A percentile compares a stretch with the other conserved stretches of the same genome.
phyloP scores from a whole-genome alignment of 2,888 invertebrate genomes.

The Ellobium chinense region DNA sequence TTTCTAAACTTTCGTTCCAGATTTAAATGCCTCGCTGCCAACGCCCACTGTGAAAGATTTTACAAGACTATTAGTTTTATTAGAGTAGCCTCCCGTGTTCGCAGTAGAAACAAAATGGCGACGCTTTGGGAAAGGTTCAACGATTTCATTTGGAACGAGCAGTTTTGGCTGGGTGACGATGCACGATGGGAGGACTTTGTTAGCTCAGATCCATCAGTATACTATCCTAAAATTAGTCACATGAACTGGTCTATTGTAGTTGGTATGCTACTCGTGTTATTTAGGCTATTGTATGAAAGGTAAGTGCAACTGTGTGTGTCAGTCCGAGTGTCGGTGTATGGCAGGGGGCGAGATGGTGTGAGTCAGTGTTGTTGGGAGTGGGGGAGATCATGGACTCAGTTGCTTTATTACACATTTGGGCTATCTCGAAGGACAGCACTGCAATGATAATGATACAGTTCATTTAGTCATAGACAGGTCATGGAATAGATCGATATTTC shows the following conservation, averaged over 20 bases:
- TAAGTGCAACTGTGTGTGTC: conserved; percentile 81
- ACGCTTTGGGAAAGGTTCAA: conserved; percentile 40
- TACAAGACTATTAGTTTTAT: too few species aligned
- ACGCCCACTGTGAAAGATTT: neutral
- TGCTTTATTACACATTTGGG: too few species aligned
- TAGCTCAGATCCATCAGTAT: conserved; percentile 83
- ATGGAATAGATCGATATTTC: too few species aligned
- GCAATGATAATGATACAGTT: too few species aligned
- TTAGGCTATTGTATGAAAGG: conserved; percentile 91
- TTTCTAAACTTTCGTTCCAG: too few species aligned
- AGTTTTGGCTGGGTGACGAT: conserved; percentile 95
- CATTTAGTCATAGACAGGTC: too few species aligned
- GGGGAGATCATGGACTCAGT: too few species aligned
- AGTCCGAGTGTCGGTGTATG: too few species aligned
- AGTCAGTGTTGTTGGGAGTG: too few species aligned
- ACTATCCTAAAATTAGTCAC: conserved; percentile 70
- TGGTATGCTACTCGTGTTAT: conserved; percentile 87
- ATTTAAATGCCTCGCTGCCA: neutral
- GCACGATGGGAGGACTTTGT: conserved; percentile 91
- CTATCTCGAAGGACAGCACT: too few species aligned
- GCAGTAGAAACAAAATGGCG: conserved; percentile 50
- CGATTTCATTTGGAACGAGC: conserved; percentile 85
- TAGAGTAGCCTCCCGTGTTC: conserved; percentile 32
- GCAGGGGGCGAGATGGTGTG: too few species aligned
- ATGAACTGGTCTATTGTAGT: conserved; percentile 81